These are phyloP conservation scores for Lacerta bilineata DNA, from an alignment of 2,797 vertebrate genomes.

Conservation along the genomic window DNA sequence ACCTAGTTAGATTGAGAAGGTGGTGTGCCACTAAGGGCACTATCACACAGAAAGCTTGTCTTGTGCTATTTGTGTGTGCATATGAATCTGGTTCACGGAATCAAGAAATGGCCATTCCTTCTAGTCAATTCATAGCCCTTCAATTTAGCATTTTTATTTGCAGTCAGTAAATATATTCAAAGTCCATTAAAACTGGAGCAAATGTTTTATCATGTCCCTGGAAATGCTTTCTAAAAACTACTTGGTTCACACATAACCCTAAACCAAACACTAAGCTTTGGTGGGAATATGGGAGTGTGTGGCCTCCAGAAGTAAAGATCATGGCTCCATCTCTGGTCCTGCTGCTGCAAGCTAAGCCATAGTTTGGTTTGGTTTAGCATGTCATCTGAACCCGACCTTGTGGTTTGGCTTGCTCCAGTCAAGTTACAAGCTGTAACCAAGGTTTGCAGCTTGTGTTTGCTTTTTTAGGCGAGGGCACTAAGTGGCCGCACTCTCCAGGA, in stretches of 20 bases:
- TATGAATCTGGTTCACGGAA: not conserved
- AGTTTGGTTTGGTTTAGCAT: no score
- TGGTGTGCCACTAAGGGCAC: not conserved
- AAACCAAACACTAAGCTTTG: no score
- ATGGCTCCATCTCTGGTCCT: no score
- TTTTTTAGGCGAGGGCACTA: no score
- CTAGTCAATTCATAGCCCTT: not conserved
- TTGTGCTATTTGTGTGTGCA: not conserved
- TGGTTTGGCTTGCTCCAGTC: no score
- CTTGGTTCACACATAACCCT: not conserved
- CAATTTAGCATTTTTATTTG: not conserved
- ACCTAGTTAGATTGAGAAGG: not conserved
- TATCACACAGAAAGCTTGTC: not conserved
- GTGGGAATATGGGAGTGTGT: no score
- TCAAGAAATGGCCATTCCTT: not conserved
- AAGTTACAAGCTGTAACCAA: no score
- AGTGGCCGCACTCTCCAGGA: not conserved
- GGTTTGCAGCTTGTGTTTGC: no score
- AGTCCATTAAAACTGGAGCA: not conserved
- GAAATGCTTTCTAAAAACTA: not conserved
- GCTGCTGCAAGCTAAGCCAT: no score
- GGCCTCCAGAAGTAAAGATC: no score
- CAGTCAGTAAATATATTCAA: not conserved
- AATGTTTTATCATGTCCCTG: not conserved
- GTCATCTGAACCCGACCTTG: no score